Base-by-base conservation (phyloP, 2,797 vertebrate species). In the Thunnus albacares region DNA sequence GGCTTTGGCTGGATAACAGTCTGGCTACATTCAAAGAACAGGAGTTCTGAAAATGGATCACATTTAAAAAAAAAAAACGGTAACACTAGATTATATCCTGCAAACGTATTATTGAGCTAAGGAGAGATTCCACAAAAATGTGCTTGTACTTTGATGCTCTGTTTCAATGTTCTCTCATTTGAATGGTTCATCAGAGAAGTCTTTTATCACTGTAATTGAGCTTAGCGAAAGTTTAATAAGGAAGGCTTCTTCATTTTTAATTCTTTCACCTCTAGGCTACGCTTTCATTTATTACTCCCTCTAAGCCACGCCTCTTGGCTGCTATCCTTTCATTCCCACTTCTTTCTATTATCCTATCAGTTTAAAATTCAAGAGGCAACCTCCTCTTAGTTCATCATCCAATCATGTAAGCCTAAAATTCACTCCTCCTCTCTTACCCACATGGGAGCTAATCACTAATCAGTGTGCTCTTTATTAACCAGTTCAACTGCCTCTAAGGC, bases 141-240 rank as follows among this genome's bases (percentile, higher is more conserved):
- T 56, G 72, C 71, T 82, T 43, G 59, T 59, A 68, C 71, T 80
- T 77, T 83, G 68, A 83, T 86, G 75, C 68, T 81, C 59, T 24
- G 20, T 62, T 78, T 30, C 75, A 72, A 58, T 64, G 59, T 69
- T 81, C 84, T 80, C 75, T 89, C 80, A 80, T 87, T 81, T 14
- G 14, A 79, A 74, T 59, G 65, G 66, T 78, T 85, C 75, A 85
- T 79, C 84, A 87, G 68, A 77, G 65, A 55, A 68, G 69, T 79
- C 85, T 84, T 91, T 85, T 79, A 75, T 89, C 83, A 80, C 76
- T 80, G 74, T 74, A 87, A 86, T 78, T 77, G 63, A 86, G 79
- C 75, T 83, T 60, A 73, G 75, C n/a, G 6, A 82, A 84, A 75
- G 86, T 91, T 87, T 90, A 90, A 91, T 89, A 83, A 86, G 82